Conservation (phyloP, 2,113 vertebrate species). For the Nycticorax nycticorax region DNA sequence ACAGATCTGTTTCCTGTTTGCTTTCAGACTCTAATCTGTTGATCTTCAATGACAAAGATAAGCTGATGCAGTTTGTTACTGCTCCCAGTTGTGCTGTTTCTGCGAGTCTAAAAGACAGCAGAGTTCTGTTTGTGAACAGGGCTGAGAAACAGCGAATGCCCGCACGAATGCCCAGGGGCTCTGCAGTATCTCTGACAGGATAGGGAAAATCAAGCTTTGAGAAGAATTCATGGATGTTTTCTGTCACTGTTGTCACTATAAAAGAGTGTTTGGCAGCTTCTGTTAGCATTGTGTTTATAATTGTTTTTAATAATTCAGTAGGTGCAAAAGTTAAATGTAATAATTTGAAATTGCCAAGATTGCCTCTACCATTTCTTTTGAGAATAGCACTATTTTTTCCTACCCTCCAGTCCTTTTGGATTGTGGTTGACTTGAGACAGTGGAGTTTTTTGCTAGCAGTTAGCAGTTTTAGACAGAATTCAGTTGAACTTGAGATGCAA, state of each 20-base stretch:
- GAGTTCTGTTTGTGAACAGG: background rate
- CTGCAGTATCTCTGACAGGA: background rate
- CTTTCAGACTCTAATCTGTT: background rate
- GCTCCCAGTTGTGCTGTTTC: background rate
- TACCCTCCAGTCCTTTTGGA: background rate
- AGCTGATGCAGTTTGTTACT: background rate
- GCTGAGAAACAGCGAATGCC: background rate
- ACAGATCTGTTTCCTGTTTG: background rate
- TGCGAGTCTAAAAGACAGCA: background rate
- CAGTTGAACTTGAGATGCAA: background rate
- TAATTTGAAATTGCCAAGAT: background rate
- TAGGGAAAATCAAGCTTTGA: background rate
- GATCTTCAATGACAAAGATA: background rate
- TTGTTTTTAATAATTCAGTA: background rate
- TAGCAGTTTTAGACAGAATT: background rate
- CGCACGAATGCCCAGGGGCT: accelerated
- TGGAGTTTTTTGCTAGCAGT: background rate
- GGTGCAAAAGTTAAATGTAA: background rate
- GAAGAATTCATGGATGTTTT: background rate
- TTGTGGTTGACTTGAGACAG: background rate
- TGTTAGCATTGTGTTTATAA: background rate
- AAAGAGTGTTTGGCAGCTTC: background rate
- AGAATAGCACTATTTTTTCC: background rate
- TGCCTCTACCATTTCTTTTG: background rate
- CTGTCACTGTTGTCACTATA: background rate